Base-by-base conservation (phyloP, 53 echinoderm and acorn worm species). In the Echinometra lucunter region DNA sequence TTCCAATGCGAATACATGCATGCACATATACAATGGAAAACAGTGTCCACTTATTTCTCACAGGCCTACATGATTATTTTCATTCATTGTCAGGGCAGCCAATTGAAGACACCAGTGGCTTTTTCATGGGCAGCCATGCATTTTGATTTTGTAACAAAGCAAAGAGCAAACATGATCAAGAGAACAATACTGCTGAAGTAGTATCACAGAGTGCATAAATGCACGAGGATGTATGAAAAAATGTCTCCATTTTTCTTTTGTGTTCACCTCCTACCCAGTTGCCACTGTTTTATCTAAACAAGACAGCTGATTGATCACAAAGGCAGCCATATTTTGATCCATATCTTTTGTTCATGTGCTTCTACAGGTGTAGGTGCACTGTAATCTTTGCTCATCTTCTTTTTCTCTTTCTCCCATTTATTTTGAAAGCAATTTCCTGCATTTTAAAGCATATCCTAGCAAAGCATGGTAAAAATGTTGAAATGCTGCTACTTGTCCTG, bases 401-500 rank as follows among this genome's bases (percentile, higher is more conserved):
- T n/a, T n/a, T n/a, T n/a, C n/a, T n/a, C n/a, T n/a, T n/a, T n/a
- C n/a, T n/a, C n/a, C n/a, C n/a, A n/a, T n/a, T n/a, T n/a, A n/a
- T n/a, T 69, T 69, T 69, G 69, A 1, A 69, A 28, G 67, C 32
- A 67, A 67, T 67, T 30, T 80, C 81, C 44, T 81, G 44, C 81
- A 81, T 38, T 81, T 42, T 42, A 81, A 85, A 85, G 13, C 47
- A 15, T 49, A n/a, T 85, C 42, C 16, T 45, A 27, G 49, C 85
- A 85, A 6, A 81, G 4, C 25, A 21, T 81, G 81, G 81, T 81
- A 81, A 42, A 44, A 81, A 81, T 81, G 44, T 81, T 23, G 23
- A 81, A 81, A 81, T 81, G 81, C 81, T 81, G 81, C 81, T 38
- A 81, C 44, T 44, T 44, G n/a, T n/a, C n/a, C n/a, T n/a, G 81